Conservation (phyloP, 2,797 vertebrate species). For the Sebastiscus albofasciatus region DNA sequence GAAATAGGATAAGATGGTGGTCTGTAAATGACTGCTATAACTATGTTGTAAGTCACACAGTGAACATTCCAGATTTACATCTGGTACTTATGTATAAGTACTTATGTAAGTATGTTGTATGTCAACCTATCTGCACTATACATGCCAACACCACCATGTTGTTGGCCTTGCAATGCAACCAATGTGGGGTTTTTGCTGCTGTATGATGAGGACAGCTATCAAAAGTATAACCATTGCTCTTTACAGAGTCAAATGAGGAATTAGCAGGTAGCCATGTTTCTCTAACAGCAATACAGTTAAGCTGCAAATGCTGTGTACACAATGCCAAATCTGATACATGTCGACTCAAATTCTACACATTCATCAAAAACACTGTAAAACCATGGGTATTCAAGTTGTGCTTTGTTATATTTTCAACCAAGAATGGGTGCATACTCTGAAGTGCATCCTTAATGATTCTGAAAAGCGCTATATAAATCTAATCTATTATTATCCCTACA, state of each 20-base stretch:
- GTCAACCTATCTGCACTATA: not conserved
- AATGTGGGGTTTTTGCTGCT: not conserved
- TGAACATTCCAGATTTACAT: not conserved
- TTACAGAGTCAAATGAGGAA: not conserved
- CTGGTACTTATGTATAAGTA: not conserved
- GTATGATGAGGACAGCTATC: not conserved
- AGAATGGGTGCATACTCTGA: not conserved
- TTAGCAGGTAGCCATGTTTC: not conserved
- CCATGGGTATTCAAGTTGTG: not conserved
- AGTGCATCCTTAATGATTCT: not conserved
- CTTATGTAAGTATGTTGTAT: not conserved
- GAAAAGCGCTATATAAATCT: too few species aligned
- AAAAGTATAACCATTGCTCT: not conserved
- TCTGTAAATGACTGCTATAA: not conserved
- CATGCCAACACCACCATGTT: conserved; percentile 8
- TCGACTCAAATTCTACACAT: not conserved
- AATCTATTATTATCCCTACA: not conserved
- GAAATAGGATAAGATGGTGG: not conserved
- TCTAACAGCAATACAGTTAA: conserved; percentile 21
- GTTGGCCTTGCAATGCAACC: not conserved
- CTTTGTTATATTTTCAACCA: not conserved
- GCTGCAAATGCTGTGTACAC: conserved; percentile 2
- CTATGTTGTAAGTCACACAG: not conserved
- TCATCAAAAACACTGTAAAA: conserved; percentile 10
- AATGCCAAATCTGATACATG: not conserved